These are phyloP conservation scores for Apodemia hepburni DNA, from an alignment of 2,888 invertebrate species.

Conservation along the genomic window DNA sequence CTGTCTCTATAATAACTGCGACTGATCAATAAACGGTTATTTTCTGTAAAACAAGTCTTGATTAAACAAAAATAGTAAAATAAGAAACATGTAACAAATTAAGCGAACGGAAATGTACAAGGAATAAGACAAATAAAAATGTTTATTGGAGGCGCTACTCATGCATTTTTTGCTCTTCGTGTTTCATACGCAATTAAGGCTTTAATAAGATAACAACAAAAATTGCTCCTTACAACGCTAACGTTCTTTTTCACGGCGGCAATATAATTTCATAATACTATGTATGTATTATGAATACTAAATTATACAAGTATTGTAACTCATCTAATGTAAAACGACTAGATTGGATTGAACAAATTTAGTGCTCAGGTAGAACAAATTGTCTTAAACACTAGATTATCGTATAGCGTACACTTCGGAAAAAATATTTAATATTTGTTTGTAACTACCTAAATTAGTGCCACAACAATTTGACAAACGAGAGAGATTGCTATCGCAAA, in stretches of 20 bases:
- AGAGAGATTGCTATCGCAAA: no score
- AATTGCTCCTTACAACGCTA: conserved; percentile 12
- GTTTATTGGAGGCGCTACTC: conserved; percentile 14
- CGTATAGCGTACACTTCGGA: no score
- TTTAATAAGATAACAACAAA: conserved; percentile 15
- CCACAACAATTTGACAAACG: no score
- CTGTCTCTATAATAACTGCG: conserved; percentile 21
- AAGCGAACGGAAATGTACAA: conserved; percentile 9
- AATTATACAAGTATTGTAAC: background rate
- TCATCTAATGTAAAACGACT: background rate
- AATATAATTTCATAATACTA: background rate
- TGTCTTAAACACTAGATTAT: no score
- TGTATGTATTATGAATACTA: background rate
- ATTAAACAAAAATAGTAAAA: conserved; percentile 14
- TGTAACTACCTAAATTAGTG: no score
- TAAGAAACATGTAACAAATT: conserved; percentile 8
- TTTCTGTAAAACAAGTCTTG: conserved; percentile 10
- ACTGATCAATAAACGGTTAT: conserved; percentile 17
- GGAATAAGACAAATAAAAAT: conserved; percentile 15
- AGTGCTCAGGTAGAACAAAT: background rate
- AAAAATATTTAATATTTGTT: no score
- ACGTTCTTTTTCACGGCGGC: conserved; percentile 7
- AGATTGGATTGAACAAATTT: background rate
- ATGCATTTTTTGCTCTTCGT: conserved; percentile 9
- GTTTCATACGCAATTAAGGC: conserved; percentile 7